These are phyloP conservation scores for Ormyrus pomaceus DNA, from an alignment of 2,888 invertebrate species.

Conservation along the genomic window DNA sequence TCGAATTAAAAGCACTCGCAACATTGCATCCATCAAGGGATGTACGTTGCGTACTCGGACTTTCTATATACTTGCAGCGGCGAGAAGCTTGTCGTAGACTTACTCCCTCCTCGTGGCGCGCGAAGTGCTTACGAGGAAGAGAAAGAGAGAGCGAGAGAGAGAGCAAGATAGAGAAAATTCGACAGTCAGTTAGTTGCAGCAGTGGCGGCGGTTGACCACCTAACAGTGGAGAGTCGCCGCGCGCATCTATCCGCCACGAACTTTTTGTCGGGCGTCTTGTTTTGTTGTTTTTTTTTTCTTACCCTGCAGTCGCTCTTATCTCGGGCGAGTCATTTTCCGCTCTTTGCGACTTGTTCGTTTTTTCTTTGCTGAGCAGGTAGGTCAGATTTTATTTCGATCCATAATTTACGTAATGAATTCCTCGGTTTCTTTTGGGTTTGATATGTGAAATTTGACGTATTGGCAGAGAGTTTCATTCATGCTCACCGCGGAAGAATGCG, in stretches of 20 bases:
- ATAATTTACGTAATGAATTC: slow-evolving; percentile 30
- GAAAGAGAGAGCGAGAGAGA: too few species aligned
- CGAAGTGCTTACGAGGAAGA: too few species aligned
- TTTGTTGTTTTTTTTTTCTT: slow-evolving; percentile 5
- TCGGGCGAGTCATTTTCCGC: not conserved
- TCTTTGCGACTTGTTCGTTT: not conserved
- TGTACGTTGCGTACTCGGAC: not conserved
- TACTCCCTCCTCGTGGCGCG: not conserved
- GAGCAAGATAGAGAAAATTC: slow-evolving; percentile 62
- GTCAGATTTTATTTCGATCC: slow-evolving; percentile 13
- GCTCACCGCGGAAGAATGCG: not conserved
- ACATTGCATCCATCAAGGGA: not conserved
- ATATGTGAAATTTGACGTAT: not conserved
- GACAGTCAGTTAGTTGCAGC: slow-evolving; percentile 70
- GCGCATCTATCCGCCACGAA: not conserved
- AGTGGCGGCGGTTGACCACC: slow-evolving; percentile 61
- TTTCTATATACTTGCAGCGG: not conserved
- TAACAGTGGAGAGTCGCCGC: not conserved
- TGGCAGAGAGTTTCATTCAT: not conserved
- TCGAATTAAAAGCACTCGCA: not conserved
- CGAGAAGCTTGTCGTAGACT: not conserved
- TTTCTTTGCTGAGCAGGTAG: slow-evolving; percentile 20
- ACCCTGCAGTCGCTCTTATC: not conserved
- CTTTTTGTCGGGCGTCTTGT: not conserved
- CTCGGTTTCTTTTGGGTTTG: not conserved